Evolutionary conservation across 1,140 invertebrate species (phyloP), one percentile per base, ranked within the genome.

Genomic region (Tetramorium alpestre): DNA sequence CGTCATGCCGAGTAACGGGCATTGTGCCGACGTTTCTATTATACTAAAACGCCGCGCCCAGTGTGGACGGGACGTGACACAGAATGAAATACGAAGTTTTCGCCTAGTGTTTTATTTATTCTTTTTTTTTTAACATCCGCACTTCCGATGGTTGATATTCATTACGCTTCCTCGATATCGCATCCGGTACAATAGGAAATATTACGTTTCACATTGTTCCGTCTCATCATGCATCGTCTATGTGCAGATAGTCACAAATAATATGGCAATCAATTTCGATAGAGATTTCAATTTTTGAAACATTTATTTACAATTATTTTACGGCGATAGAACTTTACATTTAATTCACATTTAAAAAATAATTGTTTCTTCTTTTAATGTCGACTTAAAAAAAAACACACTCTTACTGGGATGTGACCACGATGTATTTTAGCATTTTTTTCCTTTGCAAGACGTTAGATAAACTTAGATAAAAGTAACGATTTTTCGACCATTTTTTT

Each of bases 11-110:
- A 60, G 67, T 80, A 80, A 80, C 76, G 60, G 76, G 76, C 60
- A 73, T 82, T 82, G 80, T 82, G 67, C 80, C 80, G 80, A 84
- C 80, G 54, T 84, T 84, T 84, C 80, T 84, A 84, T 84, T 84
- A 84, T 84, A 84, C 80, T 73, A 84, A 84, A 84, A 84, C 80
- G 80, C 69, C 54, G 67, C 80, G 38, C 54, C 65, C 51, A 44
- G 56, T 60, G 69, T 84, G 80, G 80, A 84, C 69, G 41, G 69
- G 80, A 73, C 80, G 80, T 84, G 80, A 84, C 80, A 38, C 54
- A 56, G 78, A 81, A 81, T 84, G 80, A 84, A 84, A 84, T 75
- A 84, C 80, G 69, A 84, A 84, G 80, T 84, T 84, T 84, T 60
- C 28, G 44, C 80, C 51, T 73, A 60, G 51, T 73, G 54, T 73